Base-by-base conservation (phyloP, 2,888 invertebrate genomes). In the Drosophila maculinotata region DNA sequence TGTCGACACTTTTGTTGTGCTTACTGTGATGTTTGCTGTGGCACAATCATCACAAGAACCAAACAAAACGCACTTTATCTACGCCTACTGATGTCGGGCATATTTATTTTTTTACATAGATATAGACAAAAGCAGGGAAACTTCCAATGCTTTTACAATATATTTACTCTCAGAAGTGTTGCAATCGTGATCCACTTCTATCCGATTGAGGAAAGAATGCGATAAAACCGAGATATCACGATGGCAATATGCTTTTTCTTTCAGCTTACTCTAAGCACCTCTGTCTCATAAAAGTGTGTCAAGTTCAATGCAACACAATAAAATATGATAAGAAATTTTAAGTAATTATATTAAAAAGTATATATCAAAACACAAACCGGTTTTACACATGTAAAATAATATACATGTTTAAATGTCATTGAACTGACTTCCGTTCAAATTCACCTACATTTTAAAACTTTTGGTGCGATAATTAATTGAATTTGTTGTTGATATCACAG, bases 401-500 rank as follows among this genome's bases (percentile, higher is more conserved):
- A 6, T 3, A 36, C n/a, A 14, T 35, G n/a, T 38, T 26, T 36
- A 12, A 6, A 59, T 48, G 72, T 76, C 73, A 51, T 38, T 71
- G 76, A 76, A 73, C 73, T 45, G 60, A 53, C 39, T 76, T 52
- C 73, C 72, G 53, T 71, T 76, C 41, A 23, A 20, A 41, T 30
- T 14, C 56, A 48, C 8, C 30, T 20, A 28, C 8, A 39, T 17
- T 39, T 53, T 38, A 12, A 42, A 59, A 42, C 9, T 12, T 9
- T 56, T n/a, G 14, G 6, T 49, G 12, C n/a, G 26, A 3, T 8
- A 20, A n/a, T 28, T 28, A 23, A 58, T 23, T 60, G 15, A 15
- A 51, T 26, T 28, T 36, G 12, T 30, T 42, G 28, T 51, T 20
- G 4, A 25, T 14, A 33, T 20, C 31, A 33, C 44, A 52, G 15